Conservation (phyloP, 2,113 vertebrate genomes). For the Solenodon paradoxus region DNA sequence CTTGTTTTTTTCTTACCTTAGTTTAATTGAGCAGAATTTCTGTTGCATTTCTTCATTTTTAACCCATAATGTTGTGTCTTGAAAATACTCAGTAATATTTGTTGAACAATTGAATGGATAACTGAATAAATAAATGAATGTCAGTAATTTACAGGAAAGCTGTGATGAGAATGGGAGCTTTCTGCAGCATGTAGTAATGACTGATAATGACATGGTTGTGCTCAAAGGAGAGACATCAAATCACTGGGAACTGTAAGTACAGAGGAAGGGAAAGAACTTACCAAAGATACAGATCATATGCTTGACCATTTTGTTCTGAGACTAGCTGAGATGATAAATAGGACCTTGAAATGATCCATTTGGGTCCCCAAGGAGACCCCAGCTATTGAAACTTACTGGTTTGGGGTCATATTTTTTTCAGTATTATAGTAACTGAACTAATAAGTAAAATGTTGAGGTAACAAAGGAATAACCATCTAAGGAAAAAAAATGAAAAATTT, state of each 20-base stretch:
- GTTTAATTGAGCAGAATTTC: conserved; percentile 11
- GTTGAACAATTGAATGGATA: not conserved
- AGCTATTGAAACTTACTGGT: not conserved
- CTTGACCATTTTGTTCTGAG: not conserved
- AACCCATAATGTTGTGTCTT: not conserved
- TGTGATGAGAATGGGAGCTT: not conserved
- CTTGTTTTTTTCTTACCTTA: not conserved
- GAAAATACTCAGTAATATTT: not conserved
- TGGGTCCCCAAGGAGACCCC: not conserved
- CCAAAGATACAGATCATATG: not conserved
- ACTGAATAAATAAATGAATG: not conserved
- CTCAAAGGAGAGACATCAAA: not conserved
- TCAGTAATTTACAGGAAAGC: not conserved
- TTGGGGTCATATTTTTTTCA: not conserved
- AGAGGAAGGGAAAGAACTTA: not conserved
- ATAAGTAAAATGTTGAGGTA: not conserved
- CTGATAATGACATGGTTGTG: not conserved
- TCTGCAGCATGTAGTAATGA: not conserved
- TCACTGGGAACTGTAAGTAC: not conserved
- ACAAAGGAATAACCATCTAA: not conserved
- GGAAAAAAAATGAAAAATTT: not conserved
- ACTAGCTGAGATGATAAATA: not conserved
- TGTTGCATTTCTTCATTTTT: conserved; percentile 13
- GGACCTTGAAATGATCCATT: not conserved
- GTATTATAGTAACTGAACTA: not conserved